Base-by-base conservation (phyloP, 2,888 invertebrate genomes). In the Leucophora obtusa region DNA sequence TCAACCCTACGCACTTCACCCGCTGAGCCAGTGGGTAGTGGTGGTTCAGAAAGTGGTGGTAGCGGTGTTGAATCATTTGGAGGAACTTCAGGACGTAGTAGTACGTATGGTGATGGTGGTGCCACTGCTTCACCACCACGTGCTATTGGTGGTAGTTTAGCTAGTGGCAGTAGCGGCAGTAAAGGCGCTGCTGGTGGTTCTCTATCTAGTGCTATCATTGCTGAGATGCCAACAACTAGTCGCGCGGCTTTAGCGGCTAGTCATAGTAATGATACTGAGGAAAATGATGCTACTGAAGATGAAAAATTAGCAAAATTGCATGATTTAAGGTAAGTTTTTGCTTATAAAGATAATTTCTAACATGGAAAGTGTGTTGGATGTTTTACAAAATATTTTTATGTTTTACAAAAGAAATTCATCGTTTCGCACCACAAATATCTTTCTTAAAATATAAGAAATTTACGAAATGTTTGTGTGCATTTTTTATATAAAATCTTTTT, bases 81-180 rank as follows among this genome's bases (percentile, higher is more conserved):
- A 21, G 96, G 97, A n/a, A 96, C 96, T 10, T 97, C 97, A n/a
- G 97, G 97, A 7, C 93, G 97, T 51, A 97, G 97, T 91, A 97
- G 97, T 85, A 96, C 96, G 1, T 97, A 97, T 88, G 97, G 97
- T 85, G 81, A 81, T 66, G 95, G 95, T 74, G 89, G 88, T 76
- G 86, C 88, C 0, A 89, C 88, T 66, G 86, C 88, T 15, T 90
- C 90, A 11, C 89, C 90, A 3, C 90, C 90, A 10, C 85, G 90
- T 10, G 60, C 66, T 6, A 83, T 83, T 38, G 78, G 75, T 68
- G 79, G 77, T 21, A 82, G 82, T 8, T 75, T 82, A 21, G 74
- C 78, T 7, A 82, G 82, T 9, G 86, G 83, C 10, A 82, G 82
- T 28, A 85, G 84, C 11, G 79, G 77, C 4, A 66, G 74, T 28